These are phyloP conservation scores for Pedionomus torquatus DNA, from an alignment of 2,113 vertebrate genomes.

Conservation along the genomic window DNA sequence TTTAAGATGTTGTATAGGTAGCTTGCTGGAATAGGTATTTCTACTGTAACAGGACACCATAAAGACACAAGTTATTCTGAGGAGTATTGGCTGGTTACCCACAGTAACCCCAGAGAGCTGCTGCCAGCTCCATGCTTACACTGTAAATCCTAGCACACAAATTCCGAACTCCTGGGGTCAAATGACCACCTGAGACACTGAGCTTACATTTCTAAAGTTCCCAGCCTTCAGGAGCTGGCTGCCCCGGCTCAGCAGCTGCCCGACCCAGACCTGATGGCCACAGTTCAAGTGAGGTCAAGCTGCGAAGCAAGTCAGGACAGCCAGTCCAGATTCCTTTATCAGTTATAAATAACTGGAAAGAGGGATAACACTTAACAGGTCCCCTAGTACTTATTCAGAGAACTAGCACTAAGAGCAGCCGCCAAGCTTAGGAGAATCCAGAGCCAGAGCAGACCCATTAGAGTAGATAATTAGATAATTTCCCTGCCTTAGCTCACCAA, in stretches of 20 bases:
- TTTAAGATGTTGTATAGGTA: background rate
- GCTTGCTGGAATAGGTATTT: background rate
- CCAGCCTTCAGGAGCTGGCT: background rate
- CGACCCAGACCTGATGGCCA: rapidly evolving
- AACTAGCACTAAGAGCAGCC: background rate
- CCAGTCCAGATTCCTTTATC: background rate
- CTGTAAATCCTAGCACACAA: background rate
- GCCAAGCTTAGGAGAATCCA: background rate
- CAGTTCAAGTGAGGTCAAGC: background rate
- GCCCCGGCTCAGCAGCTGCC: background rate
- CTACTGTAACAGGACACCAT: background rate
- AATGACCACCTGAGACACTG: background rate
- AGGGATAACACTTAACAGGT: background rate
- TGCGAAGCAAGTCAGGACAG: background rate
- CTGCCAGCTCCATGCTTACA: background rate
- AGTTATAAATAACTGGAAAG: background rate
- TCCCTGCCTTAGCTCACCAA: background rate
- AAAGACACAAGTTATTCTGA: background rate
- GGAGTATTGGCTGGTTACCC: background rate
- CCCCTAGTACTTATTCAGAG: background rate
- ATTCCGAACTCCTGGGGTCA: background rate
- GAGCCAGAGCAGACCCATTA: background rate
- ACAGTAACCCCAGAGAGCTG: background rate
- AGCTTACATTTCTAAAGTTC: background rate
- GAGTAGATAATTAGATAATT: background rate